Evolutionary conservation across 2,888 invertebrate genomes (phyloP).

Genomic region (Drosophila nr. perissopoda): DNA sequence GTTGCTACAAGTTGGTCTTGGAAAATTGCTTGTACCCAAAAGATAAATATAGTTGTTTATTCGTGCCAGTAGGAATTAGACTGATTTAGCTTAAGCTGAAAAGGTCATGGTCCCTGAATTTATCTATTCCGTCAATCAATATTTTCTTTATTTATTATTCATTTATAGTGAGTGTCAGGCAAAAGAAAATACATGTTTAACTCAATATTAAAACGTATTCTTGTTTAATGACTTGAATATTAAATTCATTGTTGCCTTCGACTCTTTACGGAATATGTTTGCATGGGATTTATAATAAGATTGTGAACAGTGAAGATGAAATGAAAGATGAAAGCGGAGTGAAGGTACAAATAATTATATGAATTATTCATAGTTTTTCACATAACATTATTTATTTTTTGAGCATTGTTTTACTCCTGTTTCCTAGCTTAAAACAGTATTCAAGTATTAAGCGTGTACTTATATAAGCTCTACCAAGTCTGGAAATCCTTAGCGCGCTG

Average conservation of each 20-base stretch:
- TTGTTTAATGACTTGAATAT: background rate
- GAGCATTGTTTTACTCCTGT: background rate
- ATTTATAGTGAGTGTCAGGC: background rate
- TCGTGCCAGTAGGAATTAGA: background rate
- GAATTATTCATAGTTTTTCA: background rate
- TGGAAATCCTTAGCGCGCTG: slow-evolving; percentile 13
- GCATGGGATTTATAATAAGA: no score
- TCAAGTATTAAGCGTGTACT: slow-evolving; percentile 11
- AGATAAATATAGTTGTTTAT: background rate
- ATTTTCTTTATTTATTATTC: background rate
- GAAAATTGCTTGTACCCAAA: background rate
- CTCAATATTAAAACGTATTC: background rate
- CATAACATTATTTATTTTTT: background rate
- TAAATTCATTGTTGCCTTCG: background rate
- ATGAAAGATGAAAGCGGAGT: background rate
- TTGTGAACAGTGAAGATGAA: background rate
- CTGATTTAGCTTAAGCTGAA: background rate
- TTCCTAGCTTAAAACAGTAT: background rate
- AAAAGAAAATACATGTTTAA: background rate
- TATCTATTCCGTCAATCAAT: background rate
- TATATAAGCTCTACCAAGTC: slow-evolving; percentile 6
- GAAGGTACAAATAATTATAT: background rate
- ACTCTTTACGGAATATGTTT: no score
- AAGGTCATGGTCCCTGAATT: background rate
- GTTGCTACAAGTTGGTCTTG: background rate